Evolutionary conservation across 1,140 invertebrate species (phyloP).

Genomic region (Manduca sexta): DNA sequence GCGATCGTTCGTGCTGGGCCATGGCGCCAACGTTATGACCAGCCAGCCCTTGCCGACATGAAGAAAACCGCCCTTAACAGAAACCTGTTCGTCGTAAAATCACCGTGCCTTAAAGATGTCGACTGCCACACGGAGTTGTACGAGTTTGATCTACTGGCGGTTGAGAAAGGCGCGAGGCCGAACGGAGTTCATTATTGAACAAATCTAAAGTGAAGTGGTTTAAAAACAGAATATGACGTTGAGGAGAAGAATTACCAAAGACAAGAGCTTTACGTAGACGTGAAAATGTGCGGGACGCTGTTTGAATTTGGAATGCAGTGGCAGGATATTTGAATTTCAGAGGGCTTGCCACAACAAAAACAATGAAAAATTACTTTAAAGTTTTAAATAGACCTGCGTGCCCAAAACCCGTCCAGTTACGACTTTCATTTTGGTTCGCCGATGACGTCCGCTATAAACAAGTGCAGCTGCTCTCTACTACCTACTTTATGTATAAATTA

Average conservation of each 20-base stretch:
- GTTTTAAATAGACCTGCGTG: too few relatives aligned
- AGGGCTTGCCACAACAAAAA: too few relatives aligned
- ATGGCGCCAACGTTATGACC: not conserved
- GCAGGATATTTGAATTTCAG: too few relatives aligned
- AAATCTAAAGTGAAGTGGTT: too few relatives aligned
- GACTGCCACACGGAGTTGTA: conserved; percentile 7
- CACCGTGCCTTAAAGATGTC: conserved; percentile 3
- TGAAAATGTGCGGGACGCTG: too few relatives aligned
- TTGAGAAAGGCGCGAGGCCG: not conserved
- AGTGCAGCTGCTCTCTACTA: too few relatives aligned
- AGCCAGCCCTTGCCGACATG: not conserved
- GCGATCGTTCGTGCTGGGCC: not conserved
- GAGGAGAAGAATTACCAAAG: not conserved
- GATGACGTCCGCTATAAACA: too few relatives aligned
- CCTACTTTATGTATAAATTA: too few relatives aligned
- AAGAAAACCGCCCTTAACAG: not conserved
- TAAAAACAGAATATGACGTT: not conserved
- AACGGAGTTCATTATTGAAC: conserved; percentile 2
- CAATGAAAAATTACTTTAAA: too few relatives aligned
- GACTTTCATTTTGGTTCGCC: too few relatives aligned
- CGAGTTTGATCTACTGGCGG: conserved; percentile 5
- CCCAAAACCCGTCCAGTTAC: too few relatives aligned
- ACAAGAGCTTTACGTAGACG: not conserved
- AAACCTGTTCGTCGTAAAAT: conserved; percentile 6
- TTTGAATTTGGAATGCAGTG: not conserved